phyloP scores from a whole-genome alignment of 2,888 invertebrate species.

The Stegophylla sp. region DNA sequence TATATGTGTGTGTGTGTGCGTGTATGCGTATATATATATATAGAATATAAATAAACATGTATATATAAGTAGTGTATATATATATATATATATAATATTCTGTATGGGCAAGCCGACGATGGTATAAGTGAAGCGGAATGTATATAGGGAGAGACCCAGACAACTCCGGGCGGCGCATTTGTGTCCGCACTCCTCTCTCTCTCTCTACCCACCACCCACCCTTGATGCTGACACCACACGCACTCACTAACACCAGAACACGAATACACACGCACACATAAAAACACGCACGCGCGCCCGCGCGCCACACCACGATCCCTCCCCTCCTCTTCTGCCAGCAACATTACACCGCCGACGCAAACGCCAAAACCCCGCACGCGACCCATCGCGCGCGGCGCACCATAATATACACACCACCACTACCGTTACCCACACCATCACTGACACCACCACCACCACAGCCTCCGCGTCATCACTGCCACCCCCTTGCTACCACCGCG shows the following conservation, averaged over 20 bases:
- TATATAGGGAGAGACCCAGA: constrained; percentile 37
- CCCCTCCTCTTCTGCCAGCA: too few relatives aligned
- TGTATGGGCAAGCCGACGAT: constrained; percentile 40
- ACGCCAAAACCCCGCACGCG: constrained; percentile 25
- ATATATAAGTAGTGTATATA: constrained; percentile 3
- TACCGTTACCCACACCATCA: neutral
- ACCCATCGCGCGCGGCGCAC: constrained; percentile 14
- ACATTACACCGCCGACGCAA: constrained; percentile 6
- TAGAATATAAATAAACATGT: neutral
- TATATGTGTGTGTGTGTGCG: neutral
- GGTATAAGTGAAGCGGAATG: constrained; percentile 46
- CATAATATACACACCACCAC: constrained; percentile 18
- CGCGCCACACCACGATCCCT: constrained; percentile 19
- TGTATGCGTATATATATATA: constrained; percentile 1
- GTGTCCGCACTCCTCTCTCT: constrained; percentile 44
- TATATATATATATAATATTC: too few relatives aligned
- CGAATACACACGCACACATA: neutral
- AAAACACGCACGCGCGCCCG: neutral
- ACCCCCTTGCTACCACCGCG: too few relatives aligned
- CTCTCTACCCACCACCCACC: neutral
- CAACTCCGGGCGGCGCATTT: constrained; percentile 56
- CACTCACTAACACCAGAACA: neutral
- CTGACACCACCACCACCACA: neutral
- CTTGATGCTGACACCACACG: constrained; percentile 17
- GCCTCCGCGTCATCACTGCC: constrained; percentile 24